These are phyloP conservation scores for Oligia fasciuncula DNA, from an alignment of 2,888 invertebrate genomes.

Conservation along the genomic window DNA sequence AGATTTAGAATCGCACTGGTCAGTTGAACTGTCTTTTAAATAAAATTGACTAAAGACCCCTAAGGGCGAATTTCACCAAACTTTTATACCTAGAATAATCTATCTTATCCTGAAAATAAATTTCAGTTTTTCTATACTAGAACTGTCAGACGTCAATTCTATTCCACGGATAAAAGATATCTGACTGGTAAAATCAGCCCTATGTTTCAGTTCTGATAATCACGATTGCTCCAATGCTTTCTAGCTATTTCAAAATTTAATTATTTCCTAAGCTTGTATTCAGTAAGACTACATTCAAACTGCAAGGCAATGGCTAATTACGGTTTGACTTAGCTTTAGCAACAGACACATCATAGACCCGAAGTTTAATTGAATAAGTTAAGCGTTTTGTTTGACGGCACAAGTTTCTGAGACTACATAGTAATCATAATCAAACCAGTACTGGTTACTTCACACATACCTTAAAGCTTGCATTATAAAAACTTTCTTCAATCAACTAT, in stretches of 20 bases:
- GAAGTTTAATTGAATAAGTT: too few relatives aligned
- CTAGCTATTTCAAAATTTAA: conserved; percentile 12
- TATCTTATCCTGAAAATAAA: background rate
- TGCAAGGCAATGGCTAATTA: conserved; percentile 1
- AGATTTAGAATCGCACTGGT: conserved; percentile 37
- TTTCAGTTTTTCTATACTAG: background rate
- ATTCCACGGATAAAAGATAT: background rate
- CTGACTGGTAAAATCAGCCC: background rate
- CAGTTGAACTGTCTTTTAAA: conserved; percentile 37
- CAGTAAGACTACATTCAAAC: background rate
- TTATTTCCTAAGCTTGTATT: background rate
- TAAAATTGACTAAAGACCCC: background rate
- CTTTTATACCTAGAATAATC: background rate
- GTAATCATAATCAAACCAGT: background rate
- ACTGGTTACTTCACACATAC: background rate
- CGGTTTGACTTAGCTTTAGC: background rate
- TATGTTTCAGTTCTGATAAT: conserved; percentile 39
- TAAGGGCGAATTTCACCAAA: background rate
- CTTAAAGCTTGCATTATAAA: background rate
- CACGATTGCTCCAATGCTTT: conserved; percentile 7
- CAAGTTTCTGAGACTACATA: background rate
- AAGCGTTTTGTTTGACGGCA: too few relatives aligned
- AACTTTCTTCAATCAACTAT: background rate
- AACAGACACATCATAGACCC: background rate
- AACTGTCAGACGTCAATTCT: background rate